These are phyloP conservation scores for Penaeus monodon DNA, from an alignment of 2,888 invertebrate genomes.

Conservation along the genomic window DNA sequence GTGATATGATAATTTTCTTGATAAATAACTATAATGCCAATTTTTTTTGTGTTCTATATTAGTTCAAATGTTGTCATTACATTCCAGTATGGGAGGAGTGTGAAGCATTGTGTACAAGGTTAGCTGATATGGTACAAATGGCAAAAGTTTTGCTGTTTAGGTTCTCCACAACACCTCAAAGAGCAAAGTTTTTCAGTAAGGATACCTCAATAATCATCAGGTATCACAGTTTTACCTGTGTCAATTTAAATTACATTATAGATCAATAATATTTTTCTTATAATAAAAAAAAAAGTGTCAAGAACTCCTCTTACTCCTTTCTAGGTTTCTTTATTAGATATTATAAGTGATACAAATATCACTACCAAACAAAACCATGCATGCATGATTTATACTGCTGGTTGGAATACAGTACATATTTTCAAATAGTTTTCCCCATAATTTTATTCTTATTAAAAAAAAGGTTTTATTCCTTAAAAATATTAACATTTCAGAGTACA, in stretches of 20 bases:
- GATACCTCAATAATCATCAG: constrained; percentile 74
- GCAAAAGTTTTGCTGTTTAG: constrained; percentile 81
- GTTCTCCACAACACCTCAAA: constrained; percentile 83
- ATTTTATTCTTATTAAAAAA: too few species aligned
- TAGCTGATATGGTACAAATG: constrained; percentile 88
- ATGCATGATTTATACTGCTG: neutral
- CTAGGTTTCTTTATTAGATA: too few species aligned
- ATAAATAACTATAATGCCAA: too few species aligned
- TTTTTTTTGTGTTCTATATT: neutral
- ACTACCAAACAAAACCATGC: too few species aligned
- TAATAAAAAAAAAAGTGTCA: too few species aligned
- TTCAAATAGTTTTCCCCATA: neutral
- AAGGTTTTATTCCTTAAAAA: neutral
- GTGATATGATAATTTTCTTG: neutral
- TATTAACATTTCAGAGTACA: constrained; percentile 14
- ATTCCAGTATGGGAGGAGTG: constrained; percentile 85
- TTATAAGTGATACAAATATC: too few species aligned
- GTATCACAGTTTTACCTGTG: neutral
- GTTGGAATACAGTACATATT: neutral
- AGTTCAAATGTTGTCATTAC: neutral
- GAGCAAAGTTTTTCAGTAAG: constrained; percentile 81
- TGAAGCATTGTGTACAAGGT: constrained; percentile 83
- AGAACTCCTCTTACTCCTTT: too few species aligned
- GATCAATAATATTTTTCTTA: too few species aligned
- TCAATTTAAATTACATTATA: too few species aligned